phyloP scores from a whole-genome alignment of 2,888 invertebrate species.

The Stomorhina lunata region DNA sequence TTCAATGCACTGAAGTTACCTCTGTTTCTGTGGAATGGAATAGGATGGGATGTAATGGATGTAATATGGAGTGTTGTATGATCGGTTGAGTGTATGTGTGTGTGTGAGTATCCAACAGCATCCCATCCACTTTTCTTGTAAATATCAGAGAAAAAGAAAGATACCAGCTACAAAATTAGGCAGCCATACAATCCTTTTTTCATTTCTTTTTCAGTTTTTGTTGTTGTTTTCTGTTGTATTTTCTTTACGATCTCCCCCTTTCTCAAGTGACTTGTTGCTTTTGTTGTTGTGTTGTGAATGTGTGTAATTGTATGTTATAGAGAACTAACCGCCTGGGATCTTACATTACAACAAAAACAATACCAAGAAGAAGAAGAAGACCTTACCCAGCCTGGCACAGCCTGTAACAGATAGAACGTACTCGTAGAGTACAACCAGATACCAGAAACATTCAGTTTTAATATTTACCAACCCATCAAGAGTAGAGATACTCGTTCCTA shows the following conservation, averaged over 20 bases:
- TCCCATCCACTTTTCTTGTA: slow-evolving; percentile 48
- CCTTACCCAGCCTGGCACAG: slow-evolving; percentile 24
- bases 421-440: slow-evolving; percentile 45
- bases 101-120: slow-evolving; percentile 41
- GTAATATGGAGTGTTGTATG: neutral
- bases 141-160: slow-evolving; percentile 46
- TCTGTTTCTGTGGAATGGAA: slow-evolving; percentile 55
- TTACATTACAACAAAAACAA: slow-evolving; percentile 30
- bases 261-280: slow-evolving; percentile 62
- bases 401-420: slow-evolving; percentile 1
- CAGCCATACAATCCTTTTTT: slow-evolving; percentile 64
- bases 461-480: slow-evolving; percentile 4
- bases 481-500: slow-evolving; percentile 57
- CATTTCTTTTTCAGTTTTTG: slow-evolving; percentile 46
- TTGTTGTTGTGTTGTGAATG: slow-evolving; percentile 24
- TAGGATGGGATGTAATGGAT: slow-evolving; percentile 31
- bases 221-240: slow-evolving; percentile 21
- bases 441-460: neutral
- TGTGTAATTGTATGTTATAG: slow-evolving; percentile 48
- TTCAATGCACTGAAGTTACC: slow-evolving; percentile 65
- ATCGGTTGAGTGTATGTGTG: slow-evolving; percentile 5
- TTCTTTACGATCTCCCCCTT: slow-evolving; percentile 61
- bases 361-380: neutral
- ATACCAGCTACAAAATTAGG: slow-evolving; percentile 35
- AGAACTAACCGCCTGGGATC: slow-evolving; percentile 44